Evolutionary conservation across 2,888 invertebrate species (phyloP).

Genomic region (Protodeltote pygarga): DNA sequence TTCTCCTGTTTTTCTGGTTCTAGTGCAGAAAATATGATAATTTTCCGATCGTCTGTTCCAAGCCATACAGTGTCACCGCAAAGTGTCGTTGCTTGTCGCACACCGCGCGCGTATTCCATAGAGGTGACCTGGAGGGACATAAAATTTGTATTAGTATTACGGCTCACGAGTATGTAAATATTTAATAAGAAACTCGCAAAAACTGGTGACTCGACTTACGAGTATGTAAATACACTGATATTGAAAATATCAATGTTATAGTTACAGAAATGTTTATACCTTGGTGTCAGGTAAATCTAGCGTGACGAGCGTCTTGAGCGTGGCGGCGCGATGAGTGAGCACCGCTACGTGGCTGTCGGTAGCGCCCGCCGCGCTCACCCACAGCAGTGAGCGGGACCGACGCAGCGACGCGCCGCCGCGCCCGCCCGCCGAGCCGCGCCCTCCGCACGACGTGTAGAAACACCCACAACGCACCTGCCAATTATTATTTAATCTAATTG

Average conservation of each 20-base stretch:
- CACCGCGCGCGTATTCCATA: conserved; percentile 94
- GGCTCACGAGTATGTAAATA: neutral
- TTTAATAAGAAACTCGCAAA: neutral
- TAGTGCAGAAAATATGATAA: conserved; percentile 93
- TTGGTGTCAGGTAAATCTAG: conserved; percentile 93
- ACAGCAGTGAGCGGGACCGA: conserved; percentile 93
- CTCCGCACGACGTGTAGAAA: conserved; percentile 90
- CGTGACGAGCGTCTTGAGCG: conserved; percentile 91
- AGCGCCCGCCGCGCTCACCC: conserved; percentile 95
- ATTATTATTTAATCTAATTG: rapidly evolving
- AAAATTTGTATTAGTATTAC: neutral
- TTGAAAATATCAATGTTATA: neutral
- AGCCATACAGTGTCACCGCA: conserved; percentile 95
- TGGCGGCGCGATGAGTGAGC: conserved; percentile 91
- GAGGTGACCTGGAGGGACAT: conserved; percentile 88
- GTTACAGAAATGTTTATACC: conserved; percentile 61
- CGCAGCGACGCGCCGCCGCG: conserved; percentile 83
- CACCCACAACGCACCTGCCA: conserved; percentile 96
- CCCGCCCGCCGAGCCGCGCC: conserved; percentile 75
- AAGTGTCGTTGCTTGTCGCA: conserved; percentile 80
- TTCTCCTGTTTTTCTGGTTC: conserved; percentile 95
- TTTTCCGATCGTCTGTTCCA: conserved; percentile 94
- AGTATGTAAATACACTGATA: too few relatives aligned
- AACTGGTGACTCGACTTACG: neutral
- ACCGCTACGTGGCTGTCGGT: conserved; percentile 92